Percentiles rank a stretch among this genome's conserved stretches.
These are phyloP conservation scores for Nylanderia fulva DNA, from an alignment of 1,140 invertebrate genomes.

Conservation along the genomic window DNA sequence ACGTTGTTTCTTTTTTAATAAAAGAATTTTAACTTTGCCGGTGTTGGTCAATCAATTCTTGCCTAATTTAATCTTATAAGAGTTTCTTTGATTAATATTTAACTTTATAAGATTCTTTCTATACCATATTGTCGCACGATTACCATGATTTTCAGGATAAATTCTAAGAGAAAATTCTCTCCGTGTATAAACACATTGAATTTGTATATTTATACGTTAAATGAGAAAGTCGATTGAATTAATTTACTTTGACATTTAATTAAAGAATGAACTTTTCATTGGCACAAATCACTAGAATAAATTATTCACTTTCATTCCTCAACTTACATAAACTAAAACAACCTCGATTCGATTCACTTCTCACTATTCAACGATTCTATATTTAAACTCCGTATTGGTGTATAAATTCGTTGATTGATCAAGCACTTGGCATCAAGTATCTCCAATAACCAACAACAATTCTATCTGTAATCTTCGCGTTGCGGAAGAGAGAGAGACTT, in stretches of 20 bases:
- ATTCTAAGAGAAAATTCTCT: too few relatives aligned
- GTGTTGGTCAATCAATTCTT: too few relatives aligned
- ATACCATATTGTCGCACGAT: too few relatives aligned
- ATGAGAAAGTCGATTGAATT: background rate
- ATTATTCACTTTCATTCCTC: background rate
- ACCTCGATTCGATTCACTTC: background rate
- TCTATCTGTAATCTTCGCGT: background rate
- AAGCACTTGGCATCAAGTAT: background rate
- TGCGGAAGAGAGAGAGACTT: background rate
- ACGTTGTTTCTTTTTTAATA: too few relatives aligned
- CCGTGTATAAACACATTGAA: background rate
- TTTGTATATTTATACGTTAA: background rate
- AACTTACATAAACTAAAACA: background rate
- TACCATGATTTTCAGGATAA: too few relatives aligned
- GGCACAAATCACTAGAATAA: too few relatives aligned
- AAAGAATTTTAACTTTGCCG: too few relatives aligned
- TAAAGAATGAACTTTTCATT: background rate
- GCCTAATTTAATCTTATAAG: too few relatives aligned
- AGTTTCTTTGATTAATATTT: too few relatives aligned
- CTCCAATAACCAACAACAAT: background rate
- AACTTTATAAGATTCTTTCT: too few relatives aligned
- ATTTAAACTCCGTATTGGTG: background rate
- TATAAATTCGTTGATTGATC: background rate
- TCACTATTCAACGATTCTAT: conserved; percentile 11
- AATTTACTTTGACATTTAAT: conserved; percentile 3